Percentiles rank a stretch among this genome's conserved stretches.
These are phyloP conservation scores for Irena cyanogastra DNA, from an alignment of 2,113 vertebrate species.

Conservation along the genomic window DNA sequence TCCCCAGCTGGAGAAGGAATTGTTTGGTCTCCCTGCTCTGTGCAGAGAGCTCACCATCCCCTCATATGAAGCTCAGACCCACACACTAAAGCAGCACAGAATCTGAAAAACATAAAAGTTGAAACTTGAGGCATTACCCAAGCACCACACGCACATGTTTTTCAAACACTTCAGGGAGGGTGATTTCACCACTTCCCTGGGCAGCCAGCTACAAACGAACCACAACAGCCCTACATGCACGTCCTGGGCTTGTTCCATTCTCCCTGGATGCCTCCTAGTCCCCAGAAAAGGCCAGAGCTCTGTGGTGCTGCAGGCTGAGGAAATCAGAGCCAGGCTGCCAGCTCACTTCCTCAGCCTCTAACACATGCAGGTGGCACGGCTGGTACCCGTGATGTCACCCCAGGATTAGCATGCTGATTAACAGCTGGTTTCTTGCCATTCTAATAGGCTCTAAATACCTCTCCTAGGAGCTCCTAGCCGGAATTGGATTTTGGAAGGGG, in stretches of 20 bases:
- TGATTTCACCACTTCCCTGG: background rate
- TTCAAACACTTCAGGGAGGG: background rate
- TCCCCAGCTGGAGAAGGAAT: background rate
- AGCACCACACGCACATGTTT: accelerated
- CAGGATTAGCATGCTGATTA: constrained; percentile 47
- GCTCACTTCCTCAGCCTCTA: background rate
- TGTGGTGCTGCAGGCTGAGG: background rate
- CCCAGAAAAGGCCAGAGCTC: background rate
- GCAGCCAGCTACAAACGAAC: background rate
- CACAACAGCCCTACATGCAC: background rate
- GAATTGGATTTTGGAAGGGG: constrained; percentile 19
- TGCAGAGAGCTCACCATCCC: background rate
- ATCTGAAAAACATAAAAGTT: background rate
- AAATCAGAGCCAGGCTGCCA: constrained; percentile 2
- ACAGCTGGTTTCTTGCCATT: constrained; percentile 43
- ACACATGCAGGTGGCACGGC: background rate
- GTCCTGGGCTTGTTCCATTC: background rate
- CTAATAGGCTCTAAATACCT: constrained; percentile 53
- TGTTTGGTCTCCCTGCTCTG: background rate
- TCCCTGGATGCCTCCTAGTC: background rate
- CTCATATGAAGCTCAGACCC: accelerated
- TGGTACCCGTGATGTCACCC: constrained; percentile 2
- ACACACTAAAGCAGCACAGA: background rate
- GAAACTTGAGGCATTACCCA: background rate
- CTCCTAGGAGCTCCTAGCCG: constrained; percentile 40